phyloP scores from a whole-genome alignment of 2,113 vertebrate species.

The Microtus pennsylvanicus region DNA sequence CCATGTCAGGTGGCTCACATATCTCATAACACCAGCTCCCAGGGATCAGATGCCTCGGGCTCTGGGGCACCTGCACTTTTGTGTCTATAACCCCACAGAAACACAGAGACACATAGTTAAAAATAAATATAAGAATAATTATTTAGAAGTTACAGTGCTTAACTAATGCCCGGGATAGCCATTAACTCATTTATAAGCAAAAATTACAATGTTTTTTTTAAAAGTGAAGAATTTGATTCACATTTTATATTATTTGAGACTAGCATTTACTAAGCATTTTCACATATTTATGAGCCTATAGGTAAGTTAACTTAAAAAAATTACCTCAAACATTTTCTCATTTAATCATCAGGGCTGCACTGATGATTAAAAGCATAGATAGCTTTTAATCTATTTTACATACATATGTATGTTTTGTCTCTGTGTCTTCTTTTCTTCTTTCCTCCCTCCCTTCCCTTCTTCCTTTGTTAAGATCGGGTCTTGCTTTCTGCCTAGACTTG shows the following conservation, averaged over 20 bases:
- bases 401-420: not conserved
- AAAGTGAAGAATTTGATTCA: slow-evolving; percentile 24
- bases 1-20: not conserved
- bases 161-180: not conserved
- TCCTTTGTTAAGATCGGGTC: not conserved
- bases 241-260: slow-evolving; percentile 18
- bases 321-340: not conserved
- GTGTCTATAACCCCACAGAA: not conserved
- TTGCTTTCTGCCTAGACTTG: not conserved
- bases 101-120: not conserved
- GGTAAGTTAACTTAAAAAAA: slow-evolving; percentile 20
- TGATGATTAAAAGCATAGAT: too few relatives aligned
- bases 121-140: not conserved
- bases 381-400: not conserved
- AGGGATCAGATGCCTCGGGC: not conserved
- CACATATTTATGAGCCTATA: not conserved
- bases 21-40: not conserved
- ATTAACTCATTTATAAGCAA: not conserved
- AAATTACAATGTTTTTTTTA: slow-evolving; percentile 41
- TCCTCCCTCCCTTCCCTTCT: too few relatives aligned
- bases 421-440: not conserved
- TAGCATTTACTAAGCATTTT: not conserved
- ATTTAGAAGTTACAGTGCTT: not conserved
- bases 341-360: not conserved
- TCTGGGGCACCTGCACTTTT: not conserved